Base-by-base conservation (phyloP, 2,888 invertebrate genomes). In the Drosophila koepferae region DNA sequence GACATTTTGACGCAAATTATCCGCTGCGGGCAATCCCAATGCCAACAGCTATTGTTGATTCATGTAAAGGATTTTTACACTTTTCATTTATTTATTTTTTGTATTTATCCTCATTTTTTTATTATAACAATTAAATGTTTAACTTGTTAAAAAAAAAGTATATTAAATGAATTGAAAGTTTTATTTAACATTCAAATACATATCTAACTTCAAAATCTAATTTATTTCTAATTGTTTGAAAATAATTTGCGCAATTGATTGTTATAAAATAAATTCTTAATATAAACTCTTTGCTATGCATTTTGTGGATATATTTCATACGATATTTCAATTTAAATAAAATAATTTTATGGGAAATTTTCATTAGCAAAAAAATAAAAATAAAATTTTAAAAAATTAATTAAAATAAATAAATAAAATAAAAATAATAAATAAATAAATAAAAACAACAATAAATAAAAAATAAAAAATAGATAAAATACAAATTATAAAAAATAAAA, bases 1-100 rank as follows among this genome's bases (percentile, higher is more conserved):
- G 87, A 83, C 85, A 89, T 72, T 81, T 89, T 85, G 87, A 86
- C 87, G 89, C 74, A 81, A 89, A 89, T 89, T 85, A 89, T 88
- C 85, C 88, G 69, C 69, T 66, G 72, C 65, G 78, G 77, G 74
- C 76, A 63, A 67, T 74, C 64, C 69, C 69, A 46, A 70, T 66
- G 70, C 70, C 86, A 72, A 48, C 44, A 40, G 68, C 71, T 43
- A 68, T 63, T 69, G 65, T 85, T 85, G 80, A 56, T 49, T 68
- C 48, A 28, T 58, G 48, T 69, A 20, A 56, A 68, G 56, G 41
- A 31, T 18, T 40, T 62, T 34, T 43, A 23, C 14, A 16, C 23
- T n/a, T 28, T 38, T 36, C 28, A 38, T 18, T 58, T 18, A 40
- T 40, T 40, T 40, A 8, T 40, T 40, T 40, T 6, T 4, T 40